Conservation (phyloP, 2,113 vertebrate genomes). For the Aleadryas rufinucha region DNA sequence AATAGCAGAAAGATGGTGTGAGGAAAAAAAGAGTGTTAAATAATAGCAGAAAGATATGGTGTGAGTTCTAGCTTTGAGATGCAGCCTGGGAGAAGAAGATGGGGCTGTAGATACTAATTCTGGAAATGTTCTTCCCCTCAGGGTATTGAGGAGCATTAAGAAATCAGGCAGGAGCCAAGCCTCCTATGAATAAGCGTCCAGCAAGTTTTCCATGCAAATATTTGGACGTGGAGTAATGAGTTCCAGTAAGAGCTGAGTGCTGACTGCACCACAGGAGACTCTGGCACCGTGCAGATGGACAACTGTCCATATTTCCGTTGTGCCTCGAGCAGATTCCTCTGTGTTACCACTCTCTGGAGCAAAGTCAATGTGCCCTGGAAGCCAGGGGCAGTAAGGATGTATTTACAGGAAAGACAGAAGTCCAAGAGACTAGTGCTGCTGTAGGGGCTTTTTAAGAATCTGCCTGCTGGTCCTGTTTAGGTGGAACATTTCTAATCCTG, state of each 20-base stretch:
- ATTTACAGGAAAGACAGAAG: neutral
- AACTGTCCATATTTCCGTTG: neutral
- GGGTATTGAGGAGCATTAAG: neutral
- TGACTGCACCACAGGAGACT: neutral
- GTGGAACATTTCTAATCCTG: neutral
- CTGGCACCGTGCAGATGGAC: neutral
- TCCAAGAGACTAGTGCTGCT: neutral
- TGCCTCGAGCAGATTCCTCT: neutral
- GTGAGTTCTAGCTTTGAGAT: neutral
- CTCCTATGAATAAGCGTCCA: neutral
- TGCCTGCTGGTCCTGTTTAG: neutral
- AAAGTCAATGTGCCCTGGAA: neutral
- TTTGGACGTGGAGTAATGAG: neutral
- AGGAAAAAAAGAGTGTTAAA: neutral
- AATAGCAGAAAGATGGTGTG: neutral
- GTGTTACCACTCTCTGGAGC: neutral
- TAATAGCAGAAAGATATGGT: neutral
- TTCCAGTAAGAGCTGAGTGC: neutral
- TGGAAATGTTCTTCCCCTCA: neutral
- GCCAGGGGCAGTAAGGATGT: neutral
- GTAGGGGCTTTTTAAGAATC: neutral
- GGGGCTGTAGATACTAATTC: neutral
- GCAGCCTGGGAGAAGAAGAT: neutral
- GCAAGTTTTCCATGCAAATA: conserved; percentile 33
- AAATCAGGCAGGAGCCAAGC: neutral